Conservation (phyloP, 1,140 invertebrate genomes). For the Papilio glaucus region DNA sequence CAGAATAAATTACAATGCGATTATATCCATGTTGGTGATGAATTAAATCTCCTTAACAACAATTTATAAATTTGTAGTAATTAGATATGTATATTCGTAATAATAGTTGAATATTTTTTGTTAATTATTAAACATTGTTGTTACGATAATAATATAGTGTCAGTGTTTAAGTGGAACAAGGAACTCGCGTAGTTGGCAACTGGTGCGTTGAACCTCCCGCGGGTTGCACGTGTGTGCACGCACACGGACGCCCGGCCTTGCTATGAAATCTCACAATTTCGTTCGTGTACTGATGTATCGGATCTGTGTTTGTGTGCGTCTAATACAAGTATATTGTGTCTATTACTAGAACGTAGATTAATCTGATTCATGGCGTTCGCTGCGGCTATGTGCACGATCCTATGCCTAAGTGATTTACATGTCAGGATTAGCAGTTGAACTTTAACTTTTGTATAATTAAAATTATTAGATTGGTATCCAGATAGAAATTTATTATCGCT, state of each 20-base stretch:
- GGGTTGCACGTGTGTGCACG: constrained; percentile 49
- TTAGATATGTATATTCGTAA: neutral
- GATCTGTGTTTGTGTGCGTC: constrained; percentile 48
- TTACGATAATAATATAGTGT: constrained; percentile 78
- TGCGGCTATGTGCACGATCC: constrained; percentile 38
- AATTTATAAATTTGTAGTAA: neutral
- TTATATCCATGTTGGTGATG: neutral
- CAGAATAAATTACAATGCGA: constrained; percentile 16
- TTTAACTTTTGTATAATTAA: neutral
- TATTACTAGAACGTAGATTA: constrained; percentile 61
- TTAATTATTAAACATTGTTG: constrained; percentile 69
- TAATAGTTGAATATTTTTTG: constrained; percentile 29
- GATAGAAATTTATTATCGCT: neutral
- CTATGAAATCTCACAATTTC: constrained; percentile 42
- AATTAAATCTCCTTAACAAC: constrained; percentile 2
- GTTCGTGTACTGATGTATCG: constrained; percentile 36
- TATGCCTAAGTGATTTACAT: neutral
- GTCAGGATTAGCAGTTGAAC: neutral
- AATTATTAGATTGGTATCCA: neutral
- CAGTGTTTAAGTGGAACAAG: constrained; percentile 82
- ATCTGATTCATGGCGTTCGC: constrained; percentile 69
- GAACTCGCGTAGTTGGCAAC: constrained; percentile 78
- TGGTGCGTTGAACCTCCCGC: constrained; percentile 79
- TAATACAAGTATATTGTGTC: constrained; percentile 54
- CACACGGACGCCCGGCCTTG: constrained; percentile 43